Evolutionary conservation across 92 coral and sea anemone genomes (phyloP).

Genomic region (Palythoa heliodiscus): DNA sequence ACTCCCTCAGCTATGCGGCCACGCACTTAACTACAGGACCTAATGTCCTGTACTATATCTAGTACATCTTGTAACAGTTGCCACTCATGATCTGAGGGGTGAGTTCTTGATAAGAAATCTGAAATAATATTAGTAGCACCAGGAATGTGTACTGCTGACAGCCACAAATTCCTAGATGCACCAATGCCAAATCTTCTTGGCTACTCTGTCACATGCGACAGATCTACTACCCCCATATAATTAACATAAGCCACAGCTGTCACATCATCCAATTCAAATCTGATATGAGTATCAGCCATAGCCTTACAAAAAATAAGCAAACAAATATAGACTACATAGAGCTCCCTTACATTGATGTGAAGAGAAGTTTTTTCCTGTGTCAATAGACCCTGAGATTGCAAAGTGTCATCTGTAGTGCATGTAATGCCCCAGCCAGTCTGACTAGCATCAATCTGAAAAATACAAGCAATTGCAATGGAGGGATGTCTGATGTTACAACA

Average conservation of each 20-base stretch:
- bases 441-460: constrained; percentile 61
- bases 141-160: too few relatives aligned
- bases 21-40: too few relatives aligned
- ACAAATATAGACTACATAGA: constrained; percentile 53
- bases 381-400: constrained; percentile 51
- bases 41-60: too few relatives aligned
- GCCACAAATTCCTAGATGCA: too few relatives aligned
- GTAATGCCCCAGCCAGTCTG: constrained; percentile 60
- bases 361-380: constrained; percentile 31
- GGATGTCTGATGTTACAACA: constrained; percentile 44
- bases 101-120: constrained; percentile 58
- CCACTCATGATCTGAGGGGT: too few relatives aligned
- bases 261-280: constrained; percentile 50
- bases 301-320: constrained; percentile 35
- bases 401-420: constrained; percentile 40
- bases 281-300: constrained; percentile 31
- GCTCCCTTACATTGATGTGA: constrained; percentile 57
- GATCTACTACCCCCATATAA: constrained; percentile 52
- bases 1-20: too few relatives aligned
- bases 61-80: too few relatives aligned
- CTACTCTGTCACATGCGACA: constrained; percentile 44
- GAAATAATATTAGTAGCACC: too few relatives aligned
- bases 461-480: constrained; percentile 27
- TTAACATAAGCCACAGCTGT: constrained; percentile 44
- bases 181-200: too few relatives aligned